phyloP scores from a whole-genome alignment of 2,113 vertebrate species.

The Ifrita kowaldi region DNA sequence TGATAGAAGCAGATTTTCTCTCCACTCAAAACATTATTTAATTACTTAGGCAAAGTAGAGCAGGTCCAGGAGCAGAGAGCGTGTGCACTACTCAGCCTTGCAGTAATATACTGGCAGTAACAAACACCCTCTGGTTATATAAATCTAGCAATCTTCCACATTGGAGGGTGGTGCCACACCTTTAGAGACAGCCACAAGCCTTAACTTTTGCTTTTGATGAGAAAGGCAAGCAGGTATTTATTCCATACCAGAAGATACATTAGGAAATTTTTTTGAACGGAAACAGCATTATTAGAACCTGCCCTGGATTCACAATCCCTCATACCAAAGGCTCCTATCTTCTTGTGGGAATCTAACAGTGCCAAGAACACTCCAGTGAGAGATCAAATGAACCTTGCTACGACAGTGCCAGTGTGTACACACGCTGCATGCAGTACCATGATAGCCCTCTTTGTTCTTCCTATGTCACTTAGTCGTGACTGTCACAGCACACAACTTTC shows the following conservation, averaged over 20 bases:
- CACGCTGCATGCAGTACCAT: not conserved
- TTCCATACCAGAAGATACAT: not conserved
- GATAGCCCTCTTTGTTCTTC: not conserved
- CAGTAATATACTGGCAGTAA: not conserved
- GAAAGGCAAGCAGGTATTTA: not conserved
- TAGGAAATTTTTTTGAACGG: not conserved
- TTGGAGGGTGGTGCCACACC: fast-evolving
- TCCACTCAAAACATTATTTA: not conserved
- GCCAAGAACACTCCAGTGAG: not conserved
- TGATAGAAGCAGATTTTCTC: not conserved
- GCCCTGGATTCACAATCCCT: not conserved
- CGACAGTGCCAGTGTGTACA: not conserved
- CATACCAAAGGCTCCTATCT: not conserved
- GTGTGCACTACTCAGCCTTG: not conserved
- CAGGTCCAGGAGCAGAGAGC: not conserved
- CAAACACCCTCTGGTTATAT: not conserved
- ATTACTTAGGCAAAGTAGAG: not conserved
- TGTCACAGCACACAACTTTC: not conserved
- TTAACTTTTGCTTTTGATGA: not conserved
- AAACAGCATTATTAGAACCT: not conserved
- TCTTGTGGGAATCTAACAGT: not conserved
- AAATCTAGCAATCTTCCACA: not conserved
- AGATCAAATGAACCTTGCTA: not conserved
- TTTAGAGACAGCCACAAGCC: not conserved
- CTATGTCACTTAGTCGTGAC: not conserved